Evolutionary conservation across 2,888 invertebrate species (phyloP).

Genomic region (Eupithecia subumbrata): DNA sequence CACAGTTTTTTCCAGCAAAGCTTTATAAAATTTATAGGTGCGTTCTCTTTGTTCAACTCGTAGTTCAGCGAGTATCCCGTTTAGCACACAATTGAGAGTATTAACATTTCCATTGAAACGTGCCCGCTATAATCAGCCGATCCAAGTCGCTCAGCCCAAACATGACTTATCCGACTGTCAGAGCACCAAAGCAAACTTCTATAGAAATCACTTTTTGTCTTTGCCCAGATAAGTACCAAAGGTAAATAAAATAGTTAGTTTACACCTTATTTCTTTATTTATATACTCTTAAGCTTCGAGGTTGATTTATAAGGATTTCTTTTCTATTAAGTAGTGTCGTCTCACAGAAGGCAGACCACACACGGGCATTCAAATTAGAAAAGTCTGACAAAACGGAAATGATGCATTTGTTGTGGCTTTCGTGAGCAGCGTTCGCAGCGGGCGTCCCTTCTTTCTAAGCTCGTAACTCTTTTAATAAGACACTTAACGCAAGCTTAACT

Average conservation of each 20-base stretch:
- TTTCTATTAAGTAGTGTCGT: constrained; percentile 67
- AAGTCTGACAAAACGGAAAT: constrained; percentile 77
- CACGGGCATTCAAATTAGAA: constrained; percentile 76
- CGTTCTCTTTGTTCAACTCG: constrained; percentile 68
- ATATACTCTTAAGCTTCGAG: constrained; percentile 51
- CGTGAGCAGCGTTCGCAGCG: constrained; percentile 70
- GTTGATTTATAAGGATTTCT: constrained; percentile 65
- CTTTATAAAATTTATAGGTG: constrained; percentile 73
- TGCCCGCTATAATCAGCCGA: constrained; percentile 62
- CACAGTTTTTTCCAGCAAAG: constrained; percentile 66
- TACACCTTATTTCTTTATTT: constrained; percentile 56
- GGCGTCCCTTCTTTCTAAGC: constrained; percentile 74
- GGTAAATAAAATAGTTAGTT: constrained; percentile 45
- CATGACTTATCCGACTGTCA: constrained; percentile 46
- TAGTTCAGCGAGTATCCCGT: constrained; percentile 68
- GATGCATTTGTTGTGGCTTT: constrained; percentile 73
- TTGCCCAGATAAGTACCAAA: constrained; percentile 29
- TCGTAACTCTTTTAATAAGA: constrained; percentile 80
- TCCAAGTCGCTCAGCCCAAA: constrained; percentile 59
- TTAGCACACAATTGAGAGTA: constrained; percentile 78
- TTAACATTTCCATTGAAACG: constrained; percentile 78
- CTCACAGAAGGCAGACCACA: constrained; percentile 73
- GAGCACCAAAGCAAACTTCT: constrained; percentile 39
- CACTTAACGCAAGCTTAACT: constrained; percentile 75
- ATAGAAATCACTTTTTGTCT: constrained; percentile 45